Evolutionary conservation across 1,140 invertebrate genomes (phyloP).

Genomic region (Asbolus verrucosus): DNA sequence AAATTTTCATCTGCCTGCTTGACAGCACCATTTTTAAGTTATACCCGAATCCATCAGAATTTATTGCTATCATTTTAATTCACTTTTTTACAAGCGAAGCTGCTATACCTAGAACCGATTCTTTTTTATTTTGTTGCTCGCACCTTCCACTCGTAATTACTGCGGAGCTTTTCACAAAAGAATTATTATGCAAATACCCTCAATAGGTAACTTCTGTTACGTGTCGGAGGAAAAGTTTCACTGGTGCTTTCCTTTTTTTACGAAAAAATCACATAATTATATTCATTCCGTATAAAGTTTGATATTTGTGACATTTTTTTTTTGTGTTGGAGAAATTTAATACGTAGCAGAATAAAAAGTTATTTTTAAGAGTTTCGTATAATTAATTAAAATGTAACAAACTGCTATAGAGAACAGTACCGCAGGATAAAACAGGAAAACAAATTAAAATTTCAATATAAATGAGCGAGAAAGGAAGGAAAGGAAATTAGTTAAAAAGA

Average conservation of each 20-base stretch:
- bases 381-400: conserved; percentile 57
- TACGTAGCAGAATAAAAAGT: conserved; percentile 48
- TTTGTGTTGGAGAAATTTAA: conserved; percentile 4
- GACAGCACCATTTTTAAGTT: conserved; percentile 48
- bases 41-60: conserved; percentile 41
- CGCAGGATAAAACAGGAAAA: conserved; percentile 48
- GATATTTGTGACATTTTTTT: conserved; percentile 34
- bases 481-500: conserved; percentile 50
- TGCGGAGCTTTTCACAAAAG: conserved; percentile 9
- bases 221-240: no score
- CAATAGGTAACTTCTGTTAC: conserved; percentile 18
- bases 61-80: conserved; percentile 44
- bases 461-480: conserved; percentile 46
- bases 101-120: not conserved
- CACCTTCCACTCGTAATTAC: not conserved
- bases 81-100: not conserved
- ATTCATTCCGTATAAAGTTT: conserved; percentile 13
- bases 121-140: not conserved
- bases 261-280: conserved; percentile 6
- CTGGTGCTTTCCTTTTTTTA: not conserved
- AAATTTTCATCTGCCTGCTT: conserved; percentile 48
- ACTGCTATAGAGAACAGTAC: conserved; percentile 47
- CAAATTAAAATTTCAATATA: conserved; percentile 55
- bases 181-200: conserved; percentile 9
- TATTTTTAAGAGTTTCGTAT: conserved; percentile 52